These are phyloP conservation scores for Biston stratarius DNA, from an alignment of 2,888 invertebrate species.

Conservation along the genomic window DNA sequence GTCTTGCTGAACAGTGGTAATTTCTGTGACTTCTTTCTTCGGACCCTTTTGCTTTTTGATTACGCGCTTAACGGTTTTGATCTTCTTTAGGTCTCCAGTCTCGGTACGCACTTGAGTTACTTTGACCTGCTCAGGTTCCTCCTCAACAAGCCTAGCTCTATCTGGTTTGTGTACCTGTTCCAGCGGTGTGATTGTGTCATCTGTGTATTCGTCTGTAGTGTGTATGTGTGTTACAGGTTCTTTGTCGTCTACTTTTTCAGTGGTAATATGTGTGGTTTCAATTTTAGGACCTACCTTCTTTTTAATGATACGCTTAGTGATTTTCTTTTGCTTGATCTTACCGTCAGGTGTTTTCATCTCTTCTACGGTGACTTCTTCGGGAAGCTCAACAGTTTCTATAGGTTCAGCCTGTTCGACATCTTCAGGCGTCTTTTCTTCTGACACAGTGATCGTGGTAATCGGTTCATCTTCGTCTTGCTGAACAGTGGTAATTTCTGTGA, in stretches of 20 bases:
- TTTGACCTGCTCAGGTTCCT: not conserved
- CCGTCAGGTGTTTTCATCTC: not conserved
- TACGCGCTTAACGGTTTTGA: not conserved
- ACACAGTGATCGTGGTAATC: not conserved
- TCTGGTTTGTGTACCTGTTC: not conserved
- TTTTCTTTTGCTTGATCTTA: not conserved
- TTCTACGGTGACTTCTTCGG: not conserved
- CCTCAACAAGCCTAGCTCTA: not conserved
- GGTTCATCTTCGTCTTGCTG: not conserved
- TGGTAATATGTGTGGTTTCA: slow-evolving; percentile 66
- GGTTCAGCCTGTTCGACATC: not conserved
- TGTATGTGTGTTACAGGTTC: not conserved
- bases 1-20: not conserved
- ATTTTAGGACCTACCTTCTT: not conserved
- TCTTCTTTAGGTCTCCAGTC: not conserved
- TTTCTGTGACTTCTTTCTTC: not conserved
- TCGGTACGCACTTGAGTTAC: not conserved
- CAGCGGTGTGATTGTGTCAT: not conserved
- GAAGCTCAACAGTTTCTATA: not conserved
- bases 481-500: not conserved
- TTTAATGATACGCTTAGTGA: not conserved
- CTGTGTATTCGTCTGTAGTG: not conserved
- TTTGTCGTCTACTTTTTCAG: slow-evolving; percentile 47
- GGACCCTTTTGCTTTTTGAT: not conserved
- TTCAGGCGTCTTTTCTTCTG: not conserved